Evolutionary conservation across 2,797 vertebrate genomes (phyloP).

Genomic region (Peromyscus eremicus): DNA sequence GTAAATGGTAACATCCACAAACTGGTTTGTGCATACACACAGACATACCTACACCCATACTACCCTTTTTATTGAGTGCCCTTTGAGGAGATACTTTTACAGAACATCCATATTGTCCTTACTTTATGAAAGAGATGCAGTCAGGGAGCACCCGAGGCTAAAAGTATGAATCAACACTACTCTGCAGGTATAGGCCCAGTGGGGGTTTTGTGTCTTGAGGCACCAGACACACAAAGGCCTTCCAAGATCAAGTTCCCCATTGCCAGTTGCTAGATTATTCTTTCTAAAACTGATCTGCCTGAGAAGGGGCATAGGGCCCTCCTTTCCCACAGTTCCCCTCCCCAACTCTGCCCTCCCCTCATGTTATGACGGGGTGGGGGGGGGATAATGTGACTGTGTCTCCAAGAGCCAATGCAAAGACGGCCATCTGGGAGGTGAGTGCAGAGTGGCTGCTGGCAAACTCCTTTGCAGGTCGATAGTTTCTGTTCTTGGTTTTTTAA

Average conservation of each 20-base stretch:
- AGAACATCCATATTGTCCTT: background rate
- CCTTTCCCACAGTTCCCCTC: background rate
- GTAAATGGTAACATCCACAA: background rate
- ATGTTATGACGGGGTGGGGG: background rate
- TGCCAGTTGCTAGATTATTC: background rate
- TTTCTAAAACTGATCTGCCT: slow-evolving; percentile 43
- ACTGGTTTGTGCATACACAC: background rate
- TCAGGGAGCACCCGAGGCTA: background rate
- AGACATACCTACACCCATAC: background rate
- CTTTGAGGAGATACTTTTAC: slow-evolving; percentile 10
- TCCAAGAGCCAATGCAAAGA: background rate
- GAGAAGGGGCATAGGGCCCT: background rate
- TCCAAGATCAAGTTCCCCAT: background rate
- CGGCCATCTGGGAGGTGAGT: background rate
- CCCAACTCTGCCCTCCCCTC: background rate
- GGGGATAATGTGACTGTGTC: background rate
- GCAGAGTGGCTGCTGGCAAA: background rate
- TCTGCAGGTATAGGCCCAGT: background rate
- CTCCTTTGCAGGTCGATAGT: background rate
- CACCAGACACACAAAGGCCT: background rate
- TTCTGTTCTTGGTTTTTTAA: background rate
- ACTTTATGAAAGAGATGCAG: background rate
- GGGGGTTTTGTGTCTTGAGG: background rate
- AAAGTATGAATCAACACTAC: background rate
- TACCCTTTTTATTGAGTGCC: background rate